A percentile compares a stretch with the other conserved stretches of the same genome.
Conservation (phyloP, 2,888 invertebrate species). For the Cepaea hortensis region DNA sequence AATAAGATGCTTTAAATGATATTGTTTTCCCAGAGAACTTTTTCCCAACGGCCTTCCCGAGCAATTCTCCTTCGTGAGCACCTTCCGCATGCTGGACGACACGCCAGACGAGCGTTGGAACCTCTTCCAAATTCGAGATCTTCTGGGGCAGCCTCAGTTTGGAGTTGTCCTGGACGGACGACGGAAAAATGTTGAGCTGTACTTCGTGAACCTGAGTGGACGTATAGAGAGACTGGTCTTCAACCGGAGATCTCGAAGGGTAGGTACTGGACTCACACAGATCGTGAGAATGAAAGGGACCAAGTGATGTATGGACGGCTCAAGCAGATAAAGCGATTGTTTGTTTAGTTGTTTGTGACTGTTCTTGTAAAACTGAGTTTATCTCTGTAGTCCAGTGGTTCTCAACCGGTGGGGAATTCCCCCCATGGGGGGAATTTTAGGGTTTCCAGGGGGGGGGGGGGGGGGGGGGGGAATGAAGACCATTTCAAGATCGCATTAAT, state of each 20-base stretch:
- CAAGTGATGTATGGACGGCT: background rate
- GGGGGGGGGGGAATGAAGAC: too few species aligned
- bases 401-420: too few species aligned
- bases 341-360: too few species aligned
- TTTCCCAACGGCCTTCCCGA: conserved; percentile 88
- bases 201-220: conserved; percentile 55
- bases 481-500: too few species aligned
- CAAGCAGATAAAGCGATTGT: background rate
- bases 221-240: conserved; percentile 49
- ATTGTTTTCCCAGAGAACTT: conserved; percentile 79
- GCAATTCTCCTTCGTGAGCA: conserved; percentile 88
- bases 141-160: conserved; percentile 83
- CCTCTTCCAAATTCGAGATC: conserved; percentile 84
- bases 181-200: conserved; percentile 82
- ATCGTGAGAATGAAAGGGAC: background rate
- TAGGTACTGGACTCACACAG: background rate
- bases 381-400: too few species aligned
- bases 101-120: conserved; percentile 85
- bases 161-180: conserved; percentile 84
- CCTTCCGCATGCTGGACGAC: conserved; percentile 82
- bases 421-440: too few species aligned
- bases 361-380: too few species aligned
- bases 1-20: background rate
- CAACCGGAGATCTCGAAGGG: conserved; percentile 39
- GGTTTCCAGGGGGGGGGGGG: too few species aligned